A percentile compares a stretch with the other conserved stretches of the same genome.
Evolutionary conservation across 2,797 vertebrate species (phyloP).

Genomic region (Anomalospiza imberbis): DNA sequence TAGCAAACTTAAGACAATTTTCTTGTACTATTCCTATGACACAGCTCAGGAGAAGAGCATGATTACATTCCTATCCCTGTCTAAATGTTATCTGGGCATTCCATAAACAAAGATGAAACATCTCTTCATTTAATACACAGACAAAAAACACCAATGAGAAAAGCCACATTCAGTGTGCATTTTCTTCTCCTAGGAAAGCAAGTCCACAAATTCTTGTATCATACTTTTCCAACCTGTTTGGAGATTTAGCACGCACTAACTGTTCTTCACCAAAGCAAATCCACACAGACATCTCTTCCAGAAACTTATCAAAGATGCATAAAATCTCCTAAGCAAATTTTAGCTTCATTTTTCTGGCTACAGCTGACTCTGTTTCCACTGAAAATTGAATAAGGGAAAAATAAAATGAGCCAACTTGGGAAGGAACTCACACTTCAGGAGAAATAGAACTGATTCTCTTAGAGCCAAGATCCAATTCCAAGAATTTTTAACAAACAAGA

Average conservation of each 20-base stretch:
- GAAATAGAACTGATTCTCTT: neutral
- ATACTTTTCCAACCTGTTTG: neutral
- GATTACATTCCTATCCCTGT: neutral
- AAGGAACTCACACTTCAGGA: neutral
- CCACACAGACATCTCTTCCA: neutral
- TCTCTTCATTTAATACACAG: neutral
- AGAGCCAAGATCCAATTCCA: neutral
- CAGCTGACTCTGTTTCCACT: neutral
- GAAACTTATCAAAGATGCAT: neutral
- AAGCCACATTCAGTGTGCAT: neutral
- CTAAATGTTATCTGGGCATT: neutral
- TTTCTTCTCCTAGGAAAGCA: neutral
- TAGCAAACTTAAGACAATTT: neutral
- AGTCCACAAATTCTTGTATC: neutral
- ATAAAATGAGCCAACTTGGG: neutral
- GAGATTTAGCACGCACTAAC: neutral
- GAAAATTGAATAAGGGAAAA: neutral
- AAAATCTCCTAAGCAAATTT: slow-evolving; percentile 13
- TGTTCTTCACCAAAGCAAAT: neutral
- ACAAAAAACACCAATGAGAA: neutral
- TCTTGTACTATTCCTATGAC: neutral
- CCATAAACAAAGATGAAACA: neutral
- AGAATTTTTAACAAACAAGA: neutral
- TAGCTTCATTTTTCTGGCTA: neutral
- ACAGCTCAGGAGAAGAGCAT: neutral